phyloP scores from a whole-genome alignment of 2,888 invertebrate genomes.

The Ormia ochracea region DNA sequence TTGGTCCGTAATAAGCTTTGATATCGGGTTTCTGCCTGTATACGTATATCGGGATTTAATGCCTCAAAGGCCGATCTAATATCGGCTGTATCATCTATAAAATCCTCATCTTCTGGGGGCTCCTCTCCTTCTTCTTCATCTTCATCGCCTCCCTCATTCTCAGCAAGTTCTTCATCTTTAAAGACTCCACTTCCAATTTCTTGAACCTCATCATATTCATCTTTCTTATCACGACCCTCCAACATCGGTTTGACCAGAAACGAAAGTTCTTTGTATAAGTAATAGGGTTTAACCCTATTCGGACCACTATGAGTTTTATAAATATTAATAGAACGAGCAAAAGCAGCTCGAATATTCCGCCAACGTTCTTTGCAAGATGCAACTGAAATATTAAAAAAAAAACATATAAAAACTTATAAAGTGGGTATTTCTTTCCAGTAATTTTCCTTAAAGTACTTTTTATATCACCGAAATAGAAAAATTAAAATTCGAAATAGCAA shows the following conservation, averaged over 20 bases:
- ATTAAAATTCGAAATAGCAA: too few relatives aligned
- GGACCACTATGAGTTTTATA: constrained; percentile 67
- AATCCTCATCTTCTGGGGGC: constrained; percentile 43
- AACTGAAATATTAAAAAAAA: constrained; percentile 59
- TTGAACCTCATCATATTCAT: constrained; percentile 62
- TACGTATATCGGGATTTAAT: constrained; percentile 52
- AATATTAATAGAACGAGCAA: constrained; percentile 67
- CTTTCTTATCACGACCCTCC: constrained; percentile 61
- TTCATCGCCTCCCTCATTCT: constrained; percentile 2
- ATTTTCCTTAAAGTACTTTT: too few relatives aligned
- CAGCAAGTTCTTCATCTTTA: constrained; percentile 46
- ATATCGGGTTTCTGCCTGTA: constrained; percentile 35
- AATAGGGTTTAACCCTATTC: constrained; percentile 72
- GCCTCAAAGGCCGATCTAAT: constrained; percentile 57
- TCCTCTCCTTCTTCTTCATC: constrained; percentile 56
- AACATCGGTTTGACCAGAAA: constrained; percentile 70
- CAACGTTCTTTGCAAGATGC: constrained; percentile 67
- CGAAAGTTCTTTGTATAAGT: constrained; percentile 69
- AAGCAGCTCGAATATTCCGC: constrained; percentile 68
- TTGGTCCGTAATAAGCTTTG: constrained; percentile 37
- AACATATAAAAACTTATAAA: not conserved
- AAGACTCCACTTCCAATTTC: constrained; percentile 4
- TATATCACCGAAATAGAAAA: too few relatives aligned
- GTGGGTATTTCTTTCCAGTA: too few relatives aligned
- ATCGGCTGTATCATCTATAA: constrained; percentile 39